These are phyloP conservation scores for Physella acuta DNA, from an alignment of 1,140 invertebrate genomes.

Conservation along the genomic window DNA sequence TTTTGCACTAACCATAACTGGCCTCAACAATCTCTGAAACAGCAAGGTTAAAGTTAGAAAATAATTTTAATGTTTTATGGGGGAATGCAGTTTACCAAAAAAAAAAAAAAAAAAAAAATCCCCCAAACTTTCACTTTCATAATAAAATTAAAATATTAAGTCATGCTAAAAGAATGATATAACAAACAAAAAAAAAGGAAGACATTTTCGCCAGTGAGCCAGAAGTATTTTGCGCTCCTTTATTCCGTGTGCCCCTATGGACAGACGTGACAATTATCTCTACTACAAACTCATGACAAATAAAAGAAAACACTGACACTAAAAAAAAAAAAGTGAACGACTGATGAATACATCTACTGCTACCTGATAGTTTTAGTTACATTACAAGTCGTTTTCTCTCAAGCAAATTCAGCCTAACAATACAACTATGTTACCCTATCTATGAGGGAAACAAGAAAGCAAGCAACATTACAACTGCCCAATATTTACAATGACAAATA, in stretches of 20 bases:
- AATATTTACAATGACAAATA: not conserved
- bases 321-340: slow-evolving; percentile 13
- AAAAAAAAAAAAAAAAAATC: no score
- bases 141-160: no score
- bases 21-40: no score
- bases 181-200: no score
- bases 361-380: slow-evolving; percentile 11
- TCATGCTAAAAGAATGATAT: no score
- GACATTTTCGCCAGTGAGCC: slow-evolving; percentile 16
- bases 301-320: slow-evolving; percentile 8
- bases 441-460: slow-evolving; percentile 19
- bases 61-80: no score
- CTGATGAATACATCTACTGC: slow-evolving; percentile 20
- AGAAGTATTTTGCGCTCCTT: slow-evolving; percentile 22
- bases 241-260: slow-evolving; percentile 19
- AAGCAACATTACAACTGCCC: not conserved
- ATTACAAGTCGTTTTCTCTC: slow-evolving; percentile 20
- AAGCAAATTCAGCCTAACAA: slow-evolving; percentile 25
- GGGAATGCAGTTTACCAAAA: no score
- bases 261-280: slow-evolving; percentile 24
- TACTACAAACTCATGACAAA: slow-evolving; percentile 23
- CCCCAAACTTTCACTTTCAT: no score
- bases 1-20: no score
- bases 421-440: slow-evolving; percentile 21
- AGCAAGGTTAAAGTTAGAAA: no score